Percentiles rank a stretch among this genome's conserved stretches.
phyloP scores from a whole-genome alignment of 2,888 invertebrate genomes.

The Rotaria sp. region DNA sequence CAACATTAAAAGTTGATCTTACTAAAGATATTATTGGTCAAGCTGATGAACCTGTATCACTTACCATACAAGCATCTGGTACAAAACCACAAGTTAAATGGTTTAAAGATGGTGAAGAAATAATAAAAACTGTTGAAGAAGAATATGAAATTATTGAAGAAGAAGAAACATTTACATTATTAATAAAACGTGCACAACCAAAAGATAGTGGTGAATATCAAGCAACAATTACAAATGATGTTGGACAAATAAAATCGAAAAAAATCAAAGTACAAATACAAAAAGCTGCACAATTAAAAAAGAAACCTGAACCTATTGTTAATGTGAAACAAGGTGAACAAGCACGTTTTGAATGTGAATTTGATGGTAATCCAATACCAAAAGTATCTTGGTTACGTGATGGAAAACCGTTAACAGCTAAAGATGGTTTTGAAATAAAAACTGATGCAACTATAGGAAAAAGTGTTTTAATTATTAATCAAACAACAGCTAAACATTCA shows the following conservation, averaged over 20 bases:
- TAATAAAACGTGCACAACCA: slow-evolving; percentile 34
- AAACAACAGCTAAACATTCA: not conserved
- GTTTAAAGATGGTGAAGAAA: slow-evolving; percentile 36
- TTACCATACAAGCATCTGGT: not conserved
- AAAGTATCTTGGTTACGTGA: slow-evolving; percentile 34
- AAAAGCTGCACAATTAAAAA: slow-evolving; percentile 13
- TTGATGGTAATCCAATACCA: slow-evolving; percentile 34
- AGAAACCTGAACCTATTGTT: slow-evolving; percentile 1
- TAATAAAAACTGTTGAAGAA: slow-evolving; percentile 31
- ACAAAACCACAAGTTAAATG: slow-evolving; percentile 40
- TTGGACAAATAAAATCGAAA: slow-evolving; percentile 32
- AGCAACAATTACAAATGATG: slow-evolving; percentile 24
- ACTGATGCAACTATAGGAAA: not conserved
- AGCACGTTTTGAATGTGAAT: slow-evolving; percentile 30
- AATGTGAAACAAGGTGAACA: slow-evolving; percentile 34
- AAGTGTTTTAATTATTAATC: not conserved
- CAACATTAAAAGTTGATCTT: not conserved
- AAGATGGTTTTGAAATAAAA: slow-evolving; percentile 33
- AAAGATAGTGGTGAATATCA: slow-evolving; percentile 37
- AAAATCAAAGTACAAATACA: slow-evolving; percentile 22
- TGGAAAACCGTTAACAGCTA: slow-evolving; percentile 32
- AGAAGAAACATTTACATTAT: slow-evolving; percentile 31
- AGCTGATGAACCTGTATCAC: not conserved
- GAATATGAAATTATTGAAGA: slow-evolving; percentile 25
- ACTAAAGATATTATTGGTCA: not conserved